Evolutionary conservation across 2,797 vertebrate species (phyloP), one percentile per base, ranked within the genome.

Genomic region (Mallotus villosus): DNA sequence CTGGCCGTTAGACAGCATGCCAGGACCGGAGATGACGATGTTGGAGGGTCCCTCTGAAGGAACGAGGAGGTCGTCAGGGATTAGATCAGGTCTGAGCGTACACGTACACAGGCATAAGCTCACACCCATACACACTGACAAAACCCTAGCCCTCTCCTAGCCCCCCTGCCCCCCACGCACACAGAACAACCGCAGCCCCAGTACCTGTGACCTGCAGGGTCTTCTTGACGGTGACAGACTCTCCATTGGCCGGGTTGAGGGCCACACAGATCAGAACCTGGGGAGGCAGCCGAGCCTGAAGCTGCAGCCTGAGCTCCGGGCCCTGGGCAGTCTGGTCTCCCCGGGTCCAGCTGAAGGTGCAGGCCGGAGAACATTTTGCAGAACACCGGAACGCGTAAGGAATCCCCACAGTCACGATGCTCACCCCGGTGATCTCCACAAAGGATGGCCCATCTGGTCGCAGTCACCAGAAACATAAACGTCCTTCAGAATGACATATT

Each of bases 31-130:
- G 5, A 85, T 75, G 0, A 21, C 14, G 17, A 66, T 22, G 1
- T 78, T 5, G 1, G 46, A 12, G 1, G 83, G 81, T 14, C 83
- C 81, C 25, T 73, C 81, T 84, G 74, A n/a, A 37, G 22, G 5
- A 27, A 9, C 55, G 12, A 51, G 16, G 0, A 0, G n/a, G 61
- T 19, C 7, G 29, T 21, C 14, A 29, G 17, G 27, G 29, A 16
- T 63, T 19, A 16, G n/a, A 58, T 58, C 9, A 58, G 25, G 29
- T 63, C 1, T 24, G 25, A 61, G n/a, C 19, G 74, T 24, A 72
- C 72, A 1, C 25, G 14, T 17, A 27, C 25, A 5, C 16, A 62
- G 12, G 2, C 14, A 16, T 5, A 29, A 29, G 9, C 80, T 81
- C 63, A 34, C 8, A 34, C 32, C 32, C 32, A 34, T 34, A 34